Evolutionary conservation across 2,888 invertebrate genomes (phyloP).

Genomic region (Leptogaster cylindrica): DNA sequence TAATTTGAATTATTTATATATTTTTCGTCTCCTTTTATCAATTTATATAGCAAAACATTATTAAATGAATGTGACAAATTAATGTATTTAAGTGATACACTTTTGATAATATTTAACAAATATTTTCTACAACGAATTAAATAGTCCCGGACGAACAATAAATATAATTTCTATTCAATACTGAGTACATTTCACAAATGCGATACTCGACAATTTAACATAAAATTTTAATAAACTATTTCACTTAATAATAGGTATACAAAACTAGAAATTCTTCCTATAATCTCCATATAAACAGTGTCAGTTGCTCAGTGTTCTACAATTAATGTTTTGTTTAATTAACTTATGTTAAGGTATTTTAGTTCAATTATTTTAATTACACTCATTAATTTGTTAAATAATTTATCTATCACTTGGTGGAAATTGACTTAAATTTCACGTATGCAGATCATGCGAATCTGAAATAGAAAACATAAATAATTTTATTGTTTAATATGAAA

Average conservation of each 20-base stretch:
- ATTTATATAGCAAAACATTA: neutral
- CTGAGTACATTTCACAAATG: neutral
- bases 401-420: conserved; percentile 62
- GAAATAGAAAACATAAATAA: conserved; percentile 66
- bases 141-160: neutral
- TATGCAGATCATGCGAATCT: conserved; percentile 79
- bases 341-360: conserved; percentile 40
- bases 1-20: neutral
- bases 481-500: no score
- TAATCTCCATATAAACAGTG: conserved; percentile 19
- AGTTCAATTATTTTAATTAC: conserved; percentile 46
- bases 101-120: neutral
- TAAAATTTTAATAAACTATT: conserved; percentile 20
- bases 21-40: neutral
- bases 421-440: conserved; percentile 67
- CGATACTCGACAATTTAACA: neutral
- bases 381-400: conserved; percentile 52
- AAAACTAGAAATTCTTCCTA: conserved; percentile 39
- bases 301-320: conserved; percentile 34
- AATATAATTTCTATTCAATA: neutral
- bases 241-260: conserved; percentile 36
- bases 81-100: conserved; percentile 1
- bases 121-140: conserved; percentile 9
- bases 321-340: conserved; percentile 27
- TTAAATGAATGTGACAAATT: neutral